phyloP scores from a whole-genome alignment of 2,797 vertebrate species.

The Odontamblyopus lacepedii region DNA sequence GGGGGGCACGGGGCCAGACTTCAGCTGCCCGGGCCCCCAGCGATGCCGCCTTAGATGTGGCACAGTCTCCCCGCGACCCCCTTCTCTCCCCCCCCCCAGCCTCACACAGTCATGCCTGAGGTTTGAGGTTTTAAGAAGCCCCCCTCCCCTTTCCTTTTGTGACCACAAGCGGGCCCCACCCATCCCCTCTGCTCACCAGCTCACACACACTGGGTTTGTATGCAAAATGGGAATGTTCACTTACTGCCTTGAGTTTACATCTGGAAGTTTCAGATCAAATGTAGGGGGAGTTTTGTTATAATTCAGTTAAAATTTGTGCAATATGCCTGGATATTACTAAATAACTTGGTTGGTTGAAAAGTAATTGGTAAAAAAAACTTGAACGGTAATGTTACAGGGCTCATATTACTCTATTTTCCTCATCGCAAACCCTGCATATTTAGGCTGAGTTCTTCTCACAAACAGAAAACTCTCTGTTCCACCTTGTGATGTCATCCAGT shows the following conservation, averaged over 20 bases:
- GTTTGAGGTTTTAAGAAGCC: conserved; percentile 77
- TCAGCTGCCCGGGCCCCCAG: conserved; percentile 82
- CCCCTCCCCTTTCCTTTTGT: conserved; percentile 40
- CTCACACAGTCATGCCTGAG: conserved; percentile 87
- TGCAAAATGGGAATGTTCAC: neutral
- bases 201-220: conserved; percentile 24
- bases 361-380: no score
- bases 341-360: no score
- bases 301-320: no score
- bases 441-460: no score
- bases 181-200: conserved; percentile 31
- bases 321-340: no score
- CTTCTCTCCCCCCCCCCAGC: conserved; percentile 55
- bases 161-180: conserved; percentile 61
- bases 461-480: no score
- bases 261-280: neutral
- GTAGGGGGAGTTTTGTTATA: no score
- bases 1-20: conserved; percentile 81
- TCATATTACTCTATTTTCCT: no score
- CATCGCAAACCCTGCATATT: no score
- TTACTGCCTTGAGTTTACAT: neutral
- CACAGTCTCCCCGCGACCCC: conserved; percentile 57
- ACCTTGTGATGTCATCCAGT: no score
- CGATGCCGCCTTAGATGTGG: conserved; percentile 88
- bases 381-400: no score